A percentile compares a stretch with the other conserved stretches of the same genome.
Evolutionary conservation across 2,113 vertebrate species (phyloP).

Genomic region (Trinectes maculatus): DNA sequence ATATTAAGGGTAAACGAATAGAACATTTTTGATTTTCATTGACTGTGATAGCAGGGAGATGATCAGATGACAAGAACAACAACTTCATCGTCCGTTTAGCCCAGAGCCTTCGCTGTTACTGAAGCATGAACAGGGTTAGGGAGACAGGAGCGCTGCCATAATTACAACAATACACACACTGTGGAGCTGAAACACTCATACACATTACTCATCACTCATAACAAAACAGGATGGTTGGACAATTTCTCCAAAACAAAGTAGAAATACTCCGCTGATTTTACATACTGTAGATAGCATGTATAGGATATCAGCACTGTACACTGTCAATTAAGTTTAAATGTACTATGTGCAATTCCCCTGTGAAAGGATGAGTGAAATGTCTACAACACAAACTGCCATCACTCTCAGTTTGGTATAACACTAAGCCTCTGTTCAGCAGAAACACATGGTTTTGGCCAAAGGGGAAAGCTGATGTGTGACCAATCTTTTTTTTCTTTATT

Average conservation of each 20-base stretch:
- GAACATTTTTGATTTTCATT: slow-evolving; percentile 18
- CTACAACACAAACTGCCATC: not conserved
- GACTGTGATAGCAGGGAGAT: slow-evolving; percentile 14
- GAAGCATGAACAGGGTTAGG: slow-evolving; percentile 50
- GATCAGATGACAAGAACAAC: slow-evolving; percentile 52
- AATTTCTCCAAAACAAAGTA: too few species aligned
- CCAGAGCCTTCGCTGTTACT: slow-evolving; percentile 34
- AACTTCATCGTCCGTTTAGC: slow-evolving; percentile 58
- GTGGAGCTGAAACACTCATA: not conserved
- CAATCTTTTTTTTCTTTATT: slow-evolving; percentile 37
- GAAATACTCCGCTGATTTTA: too few species aligned
- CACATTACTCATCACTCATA: too few species aligned
- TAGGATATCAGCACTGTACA: too few species aligned
- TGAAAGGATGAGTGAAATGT: not conserved
- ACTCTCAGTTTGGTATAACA: not conserved
- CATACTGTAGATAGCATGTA: too few species aligned
- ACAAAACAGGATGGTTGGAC: too few species aligned
- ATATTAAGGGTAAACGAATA: not conserved
- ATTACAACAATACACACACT: slow-evolving; percentile 30
- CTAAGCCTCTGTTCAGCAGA: not conserved
- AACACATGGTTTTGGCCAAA: slow-evolving; percentile 36
- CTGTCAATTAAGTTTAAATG: too few species aligned
- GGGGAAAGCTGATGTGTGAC: slow-evolving; percentile 26
- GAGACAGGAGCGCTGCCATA: slow-evolving; percentile 18
- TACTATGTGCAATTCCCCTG: too few species aligned